Percentiles rank a stretch among this genome's conserved stretches.
phyloP scores from a whole-genome alignment of 2,797 vertebrate genomes.

The Mormyrops attenuatus region DNA sequence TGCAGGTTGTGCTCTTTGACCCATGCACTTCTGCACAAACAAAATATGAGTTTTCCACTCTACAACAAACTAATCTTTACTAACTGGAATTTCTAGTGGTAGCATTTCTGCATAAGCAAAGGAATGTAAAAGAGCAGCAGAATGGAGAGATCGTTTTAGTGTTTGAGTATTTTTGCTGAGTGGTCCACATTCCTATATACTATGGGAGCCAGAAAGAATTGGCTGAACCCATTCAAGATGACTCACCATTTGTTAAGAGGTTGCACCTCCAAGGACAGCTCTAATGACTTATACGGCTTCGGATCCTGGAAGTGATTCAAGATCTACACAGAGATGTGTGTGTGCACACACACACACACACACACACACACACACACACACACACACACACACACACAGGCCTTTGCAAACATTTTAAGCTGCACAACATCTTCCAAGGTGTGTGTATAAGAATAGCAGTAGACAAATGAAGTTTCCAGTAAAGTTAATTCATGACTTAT shows the following conservation, averaged over 20 bases:
- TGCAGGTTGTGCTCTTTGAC: neutral
- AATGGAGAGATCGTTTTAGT: conserved; percentile 31
- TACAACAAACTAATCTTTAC: neutral
- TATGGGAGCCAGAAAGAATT: conserved; percentile 42
- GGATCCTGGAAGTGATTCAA: conserved; percentile 34
- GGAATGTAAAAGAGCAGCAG: conserved; percentile 21
- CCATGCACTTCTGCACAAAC: neutral
- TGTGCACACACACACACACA: neutral
- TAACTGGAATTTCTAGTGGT: neutral
- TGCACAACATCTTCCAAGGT: conserved; percentile 12
- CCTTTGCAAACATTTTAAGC: neutral
- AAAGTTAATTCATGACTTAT: neutral
- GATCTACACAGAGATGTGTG: neutral
- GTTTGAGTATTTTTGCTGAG: conserved; percentile 39
- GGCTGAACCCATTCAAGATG: conserved; percentile 35
- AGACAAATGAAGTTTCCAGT: neutral
- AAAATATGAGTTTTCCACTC: neutral
- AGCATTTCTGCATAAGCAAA: conserved; percentile 18
- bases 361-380: neutral
- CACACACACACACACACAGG: neutral
- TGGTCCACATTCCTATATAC: conserved; percentile 44
- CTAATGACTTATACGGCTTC: conserved; percentile 38
- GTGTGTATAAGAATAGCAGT: neutral
- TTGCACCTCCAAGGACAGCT: conserved; percentile 33
- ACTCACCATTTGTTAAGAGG: conserved; percentile 39